Base-by-base conservation (phyloP, 2,888 invertebrate genomes). In the Bellardia pandia region DNA sequence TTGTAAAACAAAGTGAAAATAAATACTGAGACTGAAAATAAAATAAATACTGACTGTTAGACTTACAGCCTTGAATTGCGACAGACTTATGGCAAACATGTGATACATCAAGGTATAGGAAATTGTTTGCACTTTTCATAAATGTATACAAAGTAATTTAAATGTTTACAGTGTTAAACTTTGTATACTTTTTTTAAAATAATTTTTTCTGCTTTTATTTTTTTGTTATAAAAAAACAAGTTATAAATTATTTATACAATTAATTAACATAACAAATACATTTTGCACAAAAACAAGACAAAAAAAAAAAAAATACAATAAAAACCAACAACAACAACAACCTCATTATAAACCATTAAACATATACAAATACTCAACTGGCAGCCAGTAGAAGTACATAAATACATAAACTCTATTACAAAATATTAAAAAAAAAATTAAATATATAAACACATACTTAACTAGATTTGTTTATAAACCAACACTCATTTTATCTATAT, bases 191-290 rank as follows among this genome's bases (percentile, higher is more conserved):
- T 23, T 23, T 23, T 23, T 23, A 1, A 23, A 23, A 23, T 23
- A 23, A 23, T 23, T 23, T 23, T 23, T 78, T 72, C 40, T 6
- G 6, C 45, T 0, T 8, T n/a, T 64, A 14, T 64, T 6, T 1
- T 58, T 48, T 66, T 37, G 2, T 30, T 48, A 60, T 69, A 71
- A 45, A 76, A 83, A 83, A 62, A n/a, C 77, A 64, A 33, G 53
- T 69, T 78, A 81, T 84, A 87, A 78, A 87, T 77, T 87, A 85
- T 87, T 87, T 87, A 87, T 87, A 81, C 80, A 87, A 87, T 85
- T 87, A 87, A 87, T 87, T 87, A 87, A 87, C 81, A 87, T 69
- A 74, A 77, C 84, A 87, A 87, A 87, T 77, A 85, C 56, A 77
- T 84, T 86, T 84, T 82, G 45, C 16, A 42, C 40, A 72, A 69